Percentiles rank a stretch among this genome's conserved stretches.
These are phyloP conservation scores for Stictonetta naevosa DNA, from an alignment of 2,113 vertebrate genomes.

Conservation along the genomic window DNA sequence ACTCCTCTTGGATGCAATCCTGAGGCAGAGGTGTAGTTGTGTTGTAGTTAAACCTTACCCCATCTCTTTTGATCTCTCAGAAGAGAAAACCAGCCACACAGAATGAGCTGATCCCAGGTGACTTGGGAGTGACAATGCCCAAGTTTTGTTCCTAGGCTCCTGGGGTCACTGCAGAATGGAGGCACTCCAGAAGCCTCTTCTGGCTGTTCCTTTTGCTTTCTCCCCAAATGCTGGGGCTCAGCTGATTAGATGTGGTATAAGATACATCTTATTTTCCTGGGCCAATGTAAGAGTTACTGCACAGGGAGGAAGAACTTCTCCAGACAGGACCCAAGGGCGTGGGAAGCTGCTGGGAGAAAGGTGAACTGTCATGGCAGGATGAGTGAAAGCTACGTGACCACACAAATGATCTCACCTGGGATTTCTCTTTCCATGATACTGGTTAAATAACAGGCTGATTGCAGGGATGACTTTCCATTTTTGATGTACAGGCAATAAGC, in stretches of 20 bases:
- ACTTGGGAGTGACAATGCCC: not conserved
- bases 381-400: not conserved
- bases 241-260: not conserved
- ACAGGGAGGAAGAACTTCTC: not conserved
- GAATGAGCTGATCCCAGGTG: not conserved
- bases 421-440: not conserved
- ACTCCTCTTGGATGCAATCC: not conserved
- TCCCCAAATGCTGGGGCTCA: not conserved
- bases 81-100: not conserved
- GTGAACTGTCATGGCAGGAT: not conserved
- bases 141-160: not conserved
- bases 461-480: not conserved
- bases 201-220: not conserved
- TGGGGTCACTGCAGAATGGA: not conserved
- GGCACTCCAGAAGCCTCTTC: not conserved
- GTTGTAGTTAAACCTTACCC: not conserved
- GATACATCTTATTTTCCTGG: rapidly evolving
- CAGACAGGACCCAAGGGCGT: not conserved
- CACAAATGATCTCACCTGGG: not conserved
- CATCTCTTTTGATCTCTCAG: not conserved
- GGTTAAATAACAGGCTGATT: not conserved
- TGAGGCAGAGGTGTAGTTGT: not conserved
- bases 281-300: not conserved
- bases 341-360: not conserved
- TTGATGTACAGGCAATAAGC: not conserved